Percentiles rank a stretch among this genome's conserved stretches.
Evolutionary conservation across 1,140 invertebrate genomes (phyloP).

Genomic region (Drosophila lowei): DNA sequence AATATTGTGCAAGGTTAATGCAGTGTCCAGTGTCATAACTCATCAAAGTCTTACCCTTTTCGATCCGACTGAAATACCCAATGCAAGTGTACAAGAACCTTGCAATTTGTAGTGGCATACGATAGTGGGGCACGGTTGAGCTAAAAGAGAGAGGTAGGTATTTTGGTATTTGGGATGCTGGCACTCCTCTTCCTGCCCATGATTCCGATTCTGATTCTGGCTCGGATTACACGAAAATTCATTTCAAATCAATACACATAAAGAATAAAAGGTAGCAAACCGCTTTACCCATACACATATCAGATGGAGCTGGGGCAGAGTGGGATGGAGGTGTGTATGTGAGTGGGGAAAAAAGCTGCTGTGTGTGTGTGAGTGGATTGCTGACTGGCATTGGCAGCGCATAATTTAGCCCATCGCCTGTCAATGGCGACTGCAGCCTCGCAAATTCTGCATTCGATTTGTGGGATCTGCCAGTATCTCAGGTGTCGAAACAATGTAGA

Average conservation of each 20-base stretch:
- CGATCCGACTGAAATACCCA: no score
- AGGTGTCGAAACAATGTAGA: slow-evolving; percentile 55
- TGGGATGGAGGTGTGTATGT: neutral
- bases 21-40: no score
- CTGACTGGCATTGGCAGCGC: slow-evolving; percentile 25
- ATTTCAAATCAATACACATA: slow-evolving; percentile 81
- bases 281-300: slow-evolving; percentile 43
- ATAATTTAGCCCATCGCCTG: slow-evolving; percentile 51
- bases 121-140: neutral
- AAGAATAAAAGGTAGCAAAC: slow-evolving; percentile 65
- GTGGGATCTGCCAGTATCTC: slow-evolving; percentile 20
- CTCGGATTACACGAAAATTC: slow-evolving; percentile 72
- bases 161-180: slow-evolving; percentile 16
- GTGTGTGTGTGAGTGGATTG: slow-evolving; percentile 6
- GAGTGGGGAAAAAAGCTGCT: slow-evolving; percentile 3
- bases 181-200: slow-evolving; percentile 8
- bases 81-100: slow-evolving; percentile 1
- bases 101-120: slow-evolving; percentile 10
- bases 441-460: slow-evolving; percentile 40
- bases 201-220: slow-evolving; percentile 5
- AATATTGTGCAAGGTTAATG: no score
- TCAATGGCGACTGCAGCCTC: slow-evolving; percentile 53
- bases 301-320: slow-evolving; percentile 7
- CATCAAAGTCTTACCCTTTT: neutral
- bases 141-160: neutral